phyloP scores from a whole-genome alignment of 2,888 invertebrate species.

The Proisotoma minuta region DNA sequence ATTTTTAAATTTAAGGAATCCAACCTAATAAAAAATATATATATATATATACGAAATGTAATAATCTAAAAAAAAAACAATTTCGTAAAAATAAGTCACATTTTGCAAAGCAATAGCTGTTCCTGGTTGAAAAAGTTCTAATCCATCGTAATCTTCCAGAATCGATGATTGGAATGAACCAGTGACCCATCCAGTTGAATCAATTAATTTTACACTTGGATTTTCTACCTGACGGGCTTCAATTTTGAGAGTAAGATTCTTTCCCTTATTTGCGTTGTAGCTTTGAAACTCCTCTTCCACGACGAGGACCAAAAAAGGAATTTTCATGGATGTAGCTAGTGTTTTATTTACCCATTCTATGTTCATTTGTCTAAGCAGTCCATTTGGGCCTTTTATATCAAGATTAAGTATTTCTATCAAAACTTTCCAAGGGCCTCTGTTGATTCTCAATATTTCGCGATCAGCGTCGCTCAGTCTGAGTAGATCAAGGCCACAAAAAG shows the following conservation, averaged over 20 bases:
- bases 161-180: constrained; percentile 29
- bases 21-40: constrained; percentile 22
- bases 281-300: constrained; percentile 21
- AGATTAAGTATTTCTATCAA: constrained; percentile 15
- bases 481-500: not conserved
- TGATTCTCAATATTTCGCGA: constrained; percentile 2
- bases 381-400: constrained; percentile 11
- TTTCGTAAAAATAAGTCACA: constrained; percentile 21
- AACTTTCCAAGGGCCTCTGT: constrained; percentile 28
- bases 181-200: constrained; percentile 26
- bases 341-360: constrained; percentile 12
- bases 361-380: constrained; percentile 19
- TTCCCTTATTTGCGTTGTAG: not conserved
- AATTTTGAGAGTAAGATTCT: too few relatives aligned
- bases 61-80: not conserved
- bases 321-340: constrained; percentile 13
- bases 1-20: constrained; percentile 20
- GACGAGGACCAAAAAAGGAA: constrained; percentile 28
- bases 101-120: constrained; percentile 37
- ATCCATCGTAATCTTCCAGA: constrained; percentile 19
- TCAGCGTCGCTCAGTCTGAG: not conserved
- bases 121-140: constrained; percentile 30
- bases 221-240: constrained; percentile 17
- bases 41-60: constrained; percentile 3
- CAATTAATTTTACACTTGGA: constrained; percentile 27